A percentile compares a stretch with the other conserved stretches of the same genome.
Evolutionary conservation across 2,113 vertebrate species (phyloP).

Genomic region (Pollachius pollachius): DNA sequence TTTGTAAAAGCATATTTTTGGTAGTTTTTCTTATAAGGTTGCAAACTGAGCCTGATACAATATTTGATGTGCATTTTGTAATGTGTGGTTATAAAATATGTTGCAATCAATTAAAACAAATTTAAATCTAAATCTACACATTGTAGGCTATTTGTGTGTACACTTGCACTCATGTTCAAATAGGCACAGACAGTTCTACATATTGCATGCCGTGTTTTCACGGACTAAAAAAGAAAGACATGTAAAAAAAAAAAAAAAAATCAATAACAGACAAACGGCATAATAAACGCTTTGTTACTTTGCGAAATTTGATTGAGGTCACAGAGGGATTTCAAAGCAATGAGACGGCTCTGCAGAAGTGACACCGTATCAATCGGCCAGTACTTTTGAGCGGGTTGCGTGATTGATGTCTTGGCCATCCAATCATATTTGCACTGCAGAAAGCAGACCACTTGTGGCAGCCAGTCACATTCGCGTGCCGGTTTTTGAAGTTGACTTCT

Average conservation of each 20-base stretch:
- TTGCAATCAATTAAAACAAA: conserved; percentile 77
- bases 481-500: conserved; percentile 21
- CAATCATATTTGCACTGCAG: conserved; percentile 49
- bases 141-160: conserved; percentile 35
- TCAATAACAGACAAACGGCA: no score
- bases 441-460: conserved; percentile 57
- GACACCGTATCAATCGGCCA: conserved; percentile 28
- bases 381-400: conserved; percentile 17
- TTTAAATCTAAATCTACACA: conserved; percentile 35
- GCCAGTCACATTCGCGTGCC: conserved; percentile 39
- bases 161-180: background rate
- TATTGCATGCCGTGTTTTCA: background rate
- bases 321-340: no score
- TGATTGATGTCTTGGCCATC: conserved; percentile 51
- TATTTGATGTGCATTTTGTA: conserved; percentile 83
- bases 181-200: no score
- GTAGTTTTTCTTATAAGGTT: conserved; percentile 86
- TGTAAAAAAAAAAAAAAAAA: no score
- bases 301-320: no score
- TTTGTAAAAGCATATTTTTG: conserved; percentile 78
- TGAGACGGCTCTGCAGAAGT: background rate
- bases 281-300: no score
- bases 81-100: conserved; percentile 82
- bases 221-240: background rate
- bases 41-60: conserved; percentile 97